phyloP scores from a whole-genome alignment of 2,797 vertebrate species.

The Enteromius afrohamiltoni region DNA sequence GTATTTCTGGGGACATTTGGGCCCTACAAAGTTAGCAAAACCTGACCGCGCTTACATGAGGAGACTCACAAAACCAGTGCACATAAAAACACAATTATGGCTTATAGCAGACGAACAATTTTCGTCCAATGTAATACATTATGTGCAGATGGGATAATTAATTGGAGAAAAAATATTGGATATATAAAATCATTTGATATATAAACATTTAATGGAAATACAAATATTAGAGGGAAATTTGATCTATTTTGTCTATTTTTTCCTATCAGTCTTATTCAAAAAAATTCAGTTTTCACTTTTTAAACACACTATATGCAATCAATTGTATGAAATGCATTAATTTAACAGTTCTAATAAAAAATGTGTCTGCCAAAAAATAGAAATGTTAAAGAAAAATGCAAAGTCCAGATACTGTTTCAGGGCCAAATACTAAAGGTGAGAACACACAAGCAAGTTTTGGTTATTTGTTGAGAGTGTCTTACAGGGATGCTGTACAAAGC shows the following conservation, averaged over 20 bases:
- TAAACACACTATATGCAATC: background rate
- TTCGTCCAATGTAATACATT: background rate
- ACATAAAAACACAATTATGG: constrained; percentile 3
- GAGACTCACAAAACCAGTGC: constrained; percentile 8
- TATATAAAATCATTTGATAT: background rate
- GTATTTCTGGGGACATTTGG: constrained; percentile 6
- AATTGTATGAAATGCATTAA: background rate
- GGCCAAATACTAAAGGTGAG: constrained; percentile 8
- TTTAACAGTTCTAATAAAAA: background rate
- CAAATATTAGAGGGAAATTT: background rate
- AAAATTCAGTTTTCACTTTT: background rate
- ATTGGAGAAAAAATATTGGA: background rate
- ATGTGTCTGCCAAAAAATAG: background rate
- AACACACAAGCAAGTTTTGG: background rate
- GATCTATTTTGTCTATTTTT: background rate
- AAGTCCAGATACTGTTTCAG: background rate
- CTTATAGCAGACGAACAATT: too few relatives aligned
- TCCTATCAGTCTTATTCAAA: background rate
- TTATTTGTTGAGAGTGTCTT: constrained; percentile 24
- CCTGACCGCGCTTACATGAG: background rate
- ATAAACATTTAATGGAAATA: background rate
- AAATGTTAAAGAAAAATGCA: constrained; percentile 7
- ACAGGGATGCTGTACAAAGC: constrained; percentile 17
- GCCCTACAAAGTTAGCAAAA: constrained; percentile 2
- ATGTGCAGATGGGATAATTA: constrained; percentile 3